Conservation (phyloP, 1,140 invertebrate species). For the Lamellibrachia luymesi region DNA sequence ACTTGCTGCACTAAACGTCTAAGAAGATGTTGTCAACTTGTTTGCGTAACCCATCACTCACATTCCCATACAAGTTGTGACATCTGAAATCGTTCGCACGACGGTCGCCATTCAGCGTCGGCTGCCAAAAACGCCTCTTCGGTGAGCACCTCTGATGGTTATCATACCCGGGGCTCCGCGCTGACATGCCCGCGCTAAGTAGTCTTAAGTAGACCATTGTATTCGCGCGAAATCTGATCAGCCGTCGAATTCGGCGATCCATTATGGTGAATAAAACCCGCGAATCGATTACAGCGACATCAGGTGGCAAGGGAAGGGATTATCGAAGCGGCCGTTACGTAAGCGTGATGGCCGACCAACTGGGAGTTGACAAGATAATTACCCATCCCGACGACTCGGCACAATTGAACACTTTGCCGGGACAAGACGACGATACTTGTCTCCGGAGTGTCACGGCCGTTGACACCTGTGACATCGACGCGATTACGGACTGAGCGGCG, state of each 20-base stretch:
- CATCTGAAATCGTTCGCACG: background rate
- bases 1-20: background rate
- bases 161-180: background rate
- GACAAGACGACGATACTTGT: background rate
- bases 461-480: background rate
- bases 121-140: background rate
- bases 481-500: background rate
- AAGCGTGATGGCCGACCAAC: background rate
- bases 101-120: background rate
- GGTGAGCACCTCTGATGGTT: background rate
- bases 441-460: background rate
- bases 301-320: background rate
- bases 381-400: background rate
- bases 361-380: background rate
- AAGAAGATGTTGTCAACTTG: background rate
- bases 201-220: background rate
- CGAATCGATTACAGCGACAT: slow-evolving; percentile 1
- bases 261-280: background rate
- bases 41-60: background rate
- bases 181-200: background rate
- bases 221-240: background rate
- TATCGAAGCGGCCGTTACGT: background rate
- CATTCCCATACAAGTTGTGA: background rate
- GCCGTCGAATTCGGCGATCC: background rate
- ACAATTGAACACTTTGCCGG: slow-evolving; percentile 4